A percentile compares a stretch with the other conserved stretches of the same genome.
phyloP scores from a whole-genome alignment of 2,797 vertebrate genomes.

The Brotula barbata region DNA sequence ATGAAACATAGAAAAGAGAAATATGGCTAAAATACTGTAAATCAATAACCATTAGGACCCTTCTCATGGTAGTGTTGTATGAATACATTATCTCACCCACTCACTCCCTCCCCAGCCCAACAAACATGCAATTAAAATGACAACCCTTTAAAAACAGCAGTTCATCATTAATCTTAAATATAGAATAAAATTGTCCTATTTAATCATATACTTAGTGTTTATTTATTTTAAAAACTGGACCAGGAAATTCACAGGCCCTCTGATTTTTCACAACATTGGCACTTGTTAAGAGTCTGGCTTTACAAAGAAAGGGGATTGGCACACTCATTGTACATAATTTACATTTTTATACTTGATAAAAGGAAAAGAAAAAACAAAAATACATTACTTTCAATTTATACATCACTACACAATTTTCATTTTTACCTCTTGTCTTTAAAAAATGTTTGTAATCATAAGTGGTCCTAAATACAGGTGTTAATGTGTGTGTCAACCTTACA shows the following conservation, averaged over 20 bases:
- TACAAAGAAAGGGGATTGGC: constrained; percentile 87
- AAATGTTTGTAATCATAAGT: constrained; percentile 71
- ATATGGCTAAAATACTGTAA: constrained; percentile 84
- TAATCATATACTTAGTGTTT: constrained; percentile 80
- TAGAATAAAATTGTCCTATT: constrained; percentile 78
- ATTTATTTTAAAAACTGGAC: constrained; percentile 84
- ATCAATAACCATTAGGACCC: constrained; percentile 77
- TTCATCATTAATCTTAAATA: constrained; percentile 82
- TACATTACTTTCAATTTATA: constrained; percentile 82
- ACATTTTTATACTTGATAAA: constrained; percentile 82
- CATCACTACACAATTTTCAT: constrained; percentile 76
- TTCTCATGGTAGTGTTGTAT: constrained; percentile 66
- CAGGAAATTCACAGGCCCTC: constrained; percentile 83
- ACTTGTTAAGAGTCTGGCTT: constrained; percentile 88
- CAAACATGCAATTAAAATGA: constrained; percentile 88
- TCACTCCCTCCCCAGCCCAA: constrained; percentile 71
- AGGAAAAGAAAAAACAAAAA: constrained; percentile 60
- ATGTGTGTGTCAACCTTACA: constrained; percentile 65
- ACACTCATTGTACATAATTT: constrained; percentile 87
- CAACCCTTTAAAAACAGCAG: constrained; percentile 84
- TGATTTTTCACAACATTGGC: constrained; percentile 86
- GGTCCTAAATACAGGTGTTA: constrained; percentile 72
- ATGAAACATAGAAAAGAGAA: constrained; percentile 83
- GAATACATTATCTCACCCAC: constrained; percentile 71
- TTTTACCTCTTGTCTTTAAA: constrained; percentile 63